phyloP scores from a whole-genome alignment of 2,797 vertebrate genomes.

The Prunella strophiata region DNA sequence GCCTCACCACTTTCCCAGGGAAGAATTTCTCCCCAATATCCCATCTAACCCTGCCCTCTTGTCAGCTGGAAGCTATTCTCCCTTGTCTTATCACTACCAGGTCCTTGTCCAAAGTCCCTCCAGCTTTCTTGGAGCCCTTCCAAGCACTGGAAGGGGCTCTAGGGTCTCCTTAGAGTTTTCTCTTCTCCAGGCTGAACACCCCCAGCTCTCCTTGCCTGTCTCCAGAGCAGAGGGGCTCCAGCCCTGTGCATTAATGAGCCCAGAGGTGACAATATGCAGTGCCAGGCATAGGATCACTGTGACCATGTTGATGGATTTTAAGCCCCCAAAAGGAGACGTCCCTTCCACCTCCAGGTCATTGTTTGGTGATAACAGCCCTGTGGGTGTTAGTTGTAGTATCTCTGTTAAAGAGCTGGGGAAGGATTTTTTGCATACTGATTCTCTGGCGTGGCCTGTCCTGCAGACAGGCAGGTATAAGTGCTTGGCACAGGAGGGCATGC shows the following conservation, averaged over 20 bases:
- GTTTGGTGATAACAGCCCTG: background rate
- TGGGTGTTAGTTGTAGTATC: background rate
- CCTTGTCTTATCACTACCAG: background rate
- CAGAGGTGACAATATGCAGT: background rate
- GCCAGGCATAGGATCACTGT: fast-evolving
- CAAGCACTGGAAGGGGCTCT: background rate
- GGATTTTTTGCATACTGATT: background rate
- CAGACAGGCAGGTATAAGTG: background rate
- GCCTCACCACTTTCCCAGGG: background rate
- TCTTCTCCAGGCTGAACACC: background rate
- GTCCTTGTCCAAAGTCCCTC: background rate
- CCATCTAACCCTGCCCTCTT: background rate
- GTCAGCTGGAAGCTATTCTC: background rate
- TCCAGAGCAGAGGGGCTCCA: background rate
- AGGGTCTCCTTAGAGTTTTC: background rate
- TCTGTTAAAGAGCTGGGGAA: background rate
- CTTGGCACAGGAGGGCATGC: fast-evolving
- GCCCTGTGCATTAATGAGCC: background rate
- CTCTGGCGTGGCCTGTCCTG: fast-evolving
- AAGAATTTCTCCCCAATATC: background rate
- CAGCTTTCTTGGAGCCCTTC: background rate
- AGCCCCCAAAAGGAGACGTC: fast-evolving
- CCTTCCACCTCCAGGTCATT: background rate
- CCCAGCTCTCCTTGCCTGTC: background rate
- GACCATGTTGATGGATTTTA: background rate